Evolutionary conservation across 2,797 vertebrate species (phyloP).

Genomic region (Smutsia temminckii): DNA sequence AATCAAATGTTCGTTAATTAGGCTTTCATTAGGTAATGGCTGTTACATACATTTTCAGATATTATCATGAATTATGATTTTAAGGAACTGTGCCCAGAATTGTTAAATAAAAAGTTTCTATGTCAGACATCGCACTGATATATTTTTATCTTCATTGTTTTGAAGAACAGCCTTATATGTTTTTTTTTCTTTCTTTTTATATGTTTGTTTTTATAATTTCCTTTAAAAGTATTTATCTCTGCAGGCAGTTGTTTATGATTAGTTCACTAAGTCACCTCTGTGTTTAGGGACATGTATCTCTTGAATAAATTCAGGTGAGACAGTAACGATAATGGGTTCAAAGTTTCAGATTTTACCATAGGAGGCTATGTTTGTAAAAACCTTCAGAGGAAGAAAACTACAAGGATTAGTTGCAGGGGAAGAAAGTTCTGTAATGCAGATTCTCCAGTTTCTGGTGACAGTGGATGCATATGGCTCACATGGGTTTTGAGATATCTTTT

Average conservation of each 20-base stretch:
- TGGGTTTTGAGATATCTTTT: neutral
- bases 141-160: conserved; percentile 10
- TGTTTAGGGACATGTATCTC: neutral
- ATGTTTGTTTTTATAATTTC: neutral
- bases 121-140: conserved; percentile 13
- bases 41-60: neutral
- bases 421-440: neutral
- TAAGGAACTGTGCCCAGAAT: neutral
- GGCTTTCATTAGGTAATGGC: neutral
- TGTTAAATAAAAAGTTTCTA: neutral
- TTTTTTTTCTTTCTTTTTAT: neutral
- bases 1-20: neutral
- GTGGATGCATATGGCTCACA: neutral
- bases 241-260: neutral
- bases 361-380: neutral
- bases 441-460: neutral
- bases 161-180: neutral
- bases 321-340: neutral
- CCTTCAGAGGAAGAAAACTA: neutral
- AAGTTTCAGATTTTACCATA: neutral
- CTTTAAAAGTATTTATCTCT: neutral
- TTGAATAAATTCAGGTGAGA: neutral
- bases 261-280: neutral
- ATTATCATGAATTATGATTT: neutral
- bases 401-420: neutral